These are phyloP conservation scores for Platyscapa corneri DNA, from an alignment of 1,140 invertebrate genomes.

Conservation along the genomic window DNA sequence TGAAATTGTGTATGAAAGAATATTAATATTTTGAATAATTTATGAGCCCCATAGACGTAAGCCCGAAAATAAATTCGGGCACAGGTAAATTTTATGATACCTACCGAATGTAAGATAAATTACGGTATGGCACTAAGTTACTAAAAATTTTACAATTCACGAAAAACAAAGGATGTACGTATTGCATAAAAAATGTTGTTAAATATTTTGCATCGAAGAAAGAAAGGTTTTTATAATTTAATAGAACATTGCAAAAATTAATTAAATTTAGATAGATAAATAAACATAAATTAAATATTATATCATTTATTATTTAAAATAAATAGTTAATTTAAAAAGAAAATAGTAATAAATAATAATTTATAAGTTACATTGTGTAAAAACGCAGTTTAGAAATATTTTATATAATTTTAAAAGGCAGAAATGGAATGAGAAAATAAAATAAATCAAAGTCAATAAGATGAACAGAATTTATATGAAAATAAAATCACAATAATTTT, in stretches of 20 bases:
- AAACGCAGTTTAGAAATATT: neutral
- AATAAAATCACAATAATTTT: too few relatives aligned
- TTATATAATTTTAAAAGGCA: neutral
- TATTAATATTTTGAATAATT: neutral
- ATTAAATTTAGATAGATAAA: neutral
- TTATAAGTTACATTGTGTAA: too few relatives aligned
- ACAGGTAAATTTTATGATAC: neutral
- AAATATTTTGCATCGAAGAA: neutral
- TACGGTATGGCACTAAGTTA: constrained; percentile 1
- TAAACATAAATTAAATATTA: too few relatives aligned
- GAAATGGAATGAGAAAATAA: neutral
- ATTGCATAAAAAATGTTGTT: neutral
- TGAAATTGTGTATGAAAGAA: neutral
- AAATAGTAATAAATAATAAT: too few relatives aligned
- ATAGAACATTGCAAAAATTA: neutral
- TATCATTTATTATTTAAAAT: too few relatives aligned
- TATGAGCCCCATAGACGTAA: neutral
- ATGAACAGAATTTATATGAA: too few relatives aligned
- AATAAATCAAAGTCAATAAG: neutral
- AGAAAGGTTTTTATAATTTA: neutral
- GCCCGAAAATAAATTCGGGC: neutral
- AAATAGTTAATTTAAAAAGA: too few relatives aligned
- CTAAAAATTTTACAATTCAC: neutral
- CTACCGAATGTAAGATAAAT: neutral
- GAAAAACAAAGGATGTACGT: neutral